A percentile compares a stretch with the other conserved stretches of the same genome.
phyloP scores from a whole-genome alignment of 2,797 vertebrate species.

The Gymnopithys bicolor region DNA sequence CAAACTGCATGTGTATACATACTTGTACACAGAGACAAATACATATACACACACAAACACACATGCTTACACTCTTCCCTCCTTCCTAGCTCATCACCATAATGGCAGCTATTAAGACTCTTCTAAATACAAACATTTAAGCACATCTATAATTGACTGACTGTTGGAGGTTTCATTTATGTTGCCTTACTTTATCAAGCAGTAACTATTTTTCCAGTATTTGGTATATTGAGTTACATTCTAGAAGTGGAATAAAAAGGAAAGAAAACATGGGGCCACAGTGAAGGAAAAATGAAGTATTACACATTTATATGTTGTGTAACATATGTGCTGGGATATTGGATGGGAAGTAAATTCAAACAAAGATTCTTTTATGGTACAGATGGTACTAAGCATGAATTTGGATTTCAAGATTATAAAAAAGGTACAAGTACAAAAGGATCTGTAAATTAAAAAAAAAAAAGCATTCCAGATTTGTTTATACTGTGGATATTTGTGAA shows the following conservation, averaged over 20 bases:
- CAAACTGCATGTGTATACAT: background rate
- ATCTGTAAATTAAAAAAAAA: conserved; percentile 49
- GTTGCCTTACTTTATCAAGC: conserved; percentile 26
- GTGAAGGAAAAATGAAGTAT: conserved; percentile 19
- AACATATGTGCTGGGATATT: conserved; percentile 49
- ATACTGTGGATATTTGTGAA: conserved; percentile 56
- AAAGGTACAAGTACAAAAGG: conserved; percentile 56
- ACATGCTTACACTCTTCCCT: background rate
- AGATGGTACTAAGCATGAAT: conserved; percentile 17
- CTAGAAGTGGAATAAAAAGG: background rate
- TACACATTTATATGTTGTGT: conserved; percentile 1
- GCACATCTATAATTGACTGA: background rate
- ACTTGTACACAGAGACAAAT: background rate
- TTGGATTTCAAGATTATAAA: conserved; percentile 58
- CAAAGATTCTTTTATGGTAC: conserved; percentile 36
- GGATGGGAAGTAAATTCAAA: conserved; percentile 60
- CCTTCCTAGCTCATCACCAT: background rate
- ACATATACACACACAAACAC: background rate
- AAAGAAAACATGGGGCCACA: conserved; percentile 18
- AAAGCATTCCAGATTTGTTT: conserved; percentile 64
- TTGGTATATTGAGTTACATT: background rate
- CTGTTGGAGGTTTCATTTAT: conserved; percentile 4
- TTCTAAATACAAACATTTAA: background rate
- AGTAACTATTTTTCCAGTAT: background rate
- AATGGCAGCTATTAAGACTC: background rate